These are phyloP conservation scores for Clarias laeviceps DNA, from an alignment of 2,797 vertebrate species.

Conservation along the genomic window DNA sequence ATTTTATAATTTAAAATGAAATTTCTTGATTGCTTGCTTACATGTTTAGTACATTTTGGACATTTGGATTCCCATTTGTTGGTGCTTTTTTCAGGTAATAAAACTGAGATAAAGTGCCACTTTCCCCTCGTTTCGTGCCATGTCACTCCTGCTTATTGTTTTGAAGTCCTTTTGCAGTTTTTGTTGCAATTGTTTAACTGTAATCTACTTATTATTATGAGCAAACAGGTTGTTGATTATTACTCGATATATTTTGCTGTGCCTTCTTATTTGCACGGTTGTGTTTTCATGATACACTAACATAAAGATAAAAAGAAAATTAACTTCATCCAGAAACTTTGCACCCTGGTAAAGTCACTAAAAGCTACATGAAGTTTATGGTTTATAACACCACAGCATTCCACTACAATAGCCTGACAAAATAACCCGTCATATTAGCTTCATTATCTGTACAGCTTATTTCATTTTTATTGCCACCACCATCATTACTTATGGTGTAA, in stretches of 20 bases:
- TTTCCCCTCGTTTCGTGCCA: not conserved
- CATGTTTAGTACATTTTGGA: too few relatives aligned
- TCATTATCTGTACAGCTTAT: not conserved
- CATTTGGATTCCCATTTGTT: too few relatives aligned
- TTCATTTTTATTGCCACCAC: not conserved
- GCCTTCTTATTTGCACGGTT: not conserved
- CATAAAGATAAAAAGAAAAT: not conserved
- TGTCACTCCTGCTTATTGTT: not conserved
- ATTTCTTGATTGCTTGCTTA: too few relatives aligned
- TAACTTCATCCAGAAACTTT: slow-evolving; percentile 9
- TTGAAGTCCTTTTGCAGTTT: not conserved
- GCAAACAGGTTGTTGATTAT: not conserved
- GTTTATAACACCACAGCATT: not conserved
- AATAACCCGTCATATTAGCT: not conserved
- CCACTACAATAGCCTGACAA: not conserved
- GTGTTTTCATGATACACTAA: not conserved
- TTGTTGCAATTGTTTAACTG: not conserved
- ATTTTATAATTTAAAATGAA: too few relatives aligned
- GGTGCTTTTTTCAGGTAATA: not conserved
- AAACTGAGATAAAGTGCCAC: not conserved
- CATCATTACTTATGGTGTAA: too few relatives aligned
- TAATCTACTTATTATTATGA: too few relatives aligned
- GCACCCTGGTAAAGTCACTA: slow-evolving; percentile 25
- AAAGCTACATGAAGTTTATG: not conserved
- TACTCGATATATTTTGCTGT: slow-evolving; percentile 4